Base-by-base conservation (phyloP, 2,797 vertebrate species). In the Caiman crocodilus region DNA sequence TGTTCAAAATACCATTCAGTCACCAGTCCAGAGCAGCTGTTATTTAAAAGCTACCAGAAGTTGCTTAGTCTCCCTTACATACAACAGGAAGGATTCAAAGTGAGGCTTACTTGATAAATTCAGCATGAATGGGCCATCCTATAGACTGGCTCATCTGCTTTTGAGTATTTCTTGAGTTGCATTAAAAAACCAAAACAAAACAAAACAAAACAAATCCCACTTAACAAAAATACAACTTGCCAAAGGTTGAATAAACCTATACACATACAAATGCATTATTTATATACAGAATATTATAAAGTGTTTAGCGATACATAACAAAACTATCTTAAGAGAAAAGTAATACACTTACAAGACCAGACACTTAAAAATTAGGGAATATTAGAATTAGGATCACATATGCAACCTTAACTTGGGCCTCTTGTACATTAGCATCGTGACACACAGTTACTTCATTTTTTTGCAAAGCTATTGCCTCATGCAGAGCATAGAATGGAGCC, bases 11-110 rank as follows among this genome's bases (percentile, higher is more conserved):
- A 60, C 83, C 90, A 42, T 87, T 91, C 23, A 4, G 32, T 84
- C 89, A 84, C 58, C 67, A 80, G 90, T 79, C 74, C 83, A 78
- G 69, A 91, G 64, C 88, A 95, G 87, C 93, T 96, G 90, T 71
- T 95, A 89, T 94, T 96, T 95, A 94, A 95, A 79, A 61, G 90
- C 30, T 85, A 93, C 61, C 65, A 95, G 91, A 94, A 94, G 84
- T 94, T 96, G 87, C 42, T 87, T 80, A 92, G 88, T 77, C 64
- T 89, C 84, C 94, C 74, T 91, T 76, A 93, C 92, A 93, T 93
- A 83, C 81, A 76, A 89, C 5, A n/a, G 26, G 74, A 76, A 84
- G 79, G 86, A 88, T 94, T 96, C 89, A 89, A 87, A 65, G 56
- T 89, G 92, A 92, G n/a, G 79, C 84, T 80, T 74, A 18, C 80